Base-by-base conservation (phyloP, 2,113 vertebrate genomes). In the Gyps fulvus region DNA sequence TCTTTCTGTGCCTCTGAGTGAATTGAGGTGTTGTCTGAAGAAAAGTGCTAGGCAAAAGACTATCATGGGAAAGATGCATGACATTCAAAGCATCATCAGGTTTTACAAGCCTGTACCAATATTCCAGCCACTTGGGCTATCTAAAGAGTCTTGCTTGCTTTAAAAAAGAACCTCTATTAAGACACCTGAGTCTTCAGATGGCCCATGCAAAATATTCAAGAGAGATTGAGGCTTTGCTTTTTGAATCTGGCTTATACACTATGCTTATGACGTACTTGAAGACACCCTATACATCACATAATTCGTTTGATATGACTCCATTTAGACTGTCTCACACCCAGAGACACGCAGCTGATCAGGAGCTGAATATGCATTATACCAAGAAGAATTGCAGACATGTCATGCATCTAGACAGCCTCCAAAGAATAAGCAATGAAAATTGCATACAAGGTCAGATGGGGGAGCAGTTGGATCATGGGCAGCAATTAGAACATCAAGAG, bases 391-490 rank as follows among this genome's bases (percentile, higher is more conserved):
- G 93, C 90, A 86, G 85, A 63, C 83, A 59, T 86, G 83, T 90
- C 62, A 49, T 62, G 85, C 83, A 79, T 94, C 73, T 43, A 96
- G 89, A 89, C 63, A 83, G 70, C 69, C 89, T 95, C 93, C 63
- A 45, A 96, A 96, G 96, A 93, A 50, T 63, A 89, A 95, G 88
- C 36, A 11, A 91, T 96, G 96, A 97, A 96, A 96, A 93, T 95
- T 96, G 78, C 91, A 77, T 91, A 61, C 54, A 73, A 80, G 96
- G 96, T 98, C 97, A 96, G 95, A 95, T 91, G 97, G 97, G 96
- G 96, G 97, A 97, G 96, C 97, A 96, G 89, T 95, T 95, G 97
- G 94, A 97, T 97, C 96, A 95, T 93, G 96, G 97, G 94, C 96
- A 95, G 91, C 95, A 95, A 97, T 96, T 90, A 96, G 81, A 97